Evolutionary conservation across 2,113 vertebrate species (phyloP).

Genomic region (Lagopus muta): DNA sequence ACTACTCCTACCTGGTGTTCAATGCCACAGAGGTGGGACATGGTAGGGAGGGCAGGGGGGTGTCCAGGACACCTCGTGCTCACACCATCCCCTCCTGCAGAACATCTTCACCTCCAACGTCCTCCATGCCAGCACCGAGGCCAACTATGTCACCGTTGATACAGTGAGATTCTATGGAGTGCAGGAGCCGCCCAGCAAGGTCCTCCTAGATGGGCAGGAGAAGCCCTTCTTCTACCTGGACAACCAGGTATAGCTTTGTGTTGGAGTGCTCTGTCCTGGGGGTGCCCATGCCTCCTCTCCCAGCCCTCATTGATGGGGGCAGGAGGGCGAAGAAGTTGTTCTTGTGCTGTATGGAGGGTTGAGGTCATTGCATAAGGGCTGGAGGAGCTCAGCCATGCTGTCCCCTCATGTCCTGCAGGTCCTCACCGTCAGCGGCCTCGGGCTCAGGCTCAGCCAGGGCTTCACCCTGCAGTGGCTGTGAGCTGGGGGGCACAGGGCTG

Average conservation of each 20-base stretch:
- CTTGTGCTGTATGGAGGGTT: rapidly evolving
- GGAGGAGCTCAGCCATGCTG: neutral
- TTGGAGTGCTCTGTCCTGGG: neutral
- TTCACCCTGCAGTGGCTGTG: conserved; percentile 87
- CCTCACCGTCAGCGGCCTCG: conserved; percentile 76
- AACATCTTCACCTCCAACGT: conserved; percentile 83
- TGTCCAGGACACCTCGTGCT: neutral
- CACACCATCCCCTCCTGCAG: conserved; percentile 42
- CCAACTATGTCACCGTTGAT: conserved; percentile 77
- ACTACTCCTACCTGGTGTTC: conserved; percentile 84
- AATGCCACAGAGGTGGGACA: conserved; percentile 77
- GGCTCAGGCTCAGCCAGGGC: conserved; percentile 81
- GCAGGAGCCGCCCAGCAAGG: conserved; percentile 72
- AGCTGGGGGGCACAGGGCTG: rapidly evolving
- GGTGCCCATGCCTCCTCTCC: neutral
- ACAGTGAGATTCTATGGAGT: conserved; percentile 83
- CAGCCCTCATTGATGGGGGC: neutral
- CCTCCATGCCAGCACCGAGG: conserved; percentile 76
- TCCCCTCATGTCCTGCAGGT: conserved; percentile 69
- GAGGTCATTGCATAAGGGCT: neutral
- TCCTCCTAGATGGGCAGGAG: conserved; percentile 83
- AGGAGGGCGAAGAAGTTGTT: neutral
- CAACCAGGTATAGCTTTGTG: conserved; percentile 77
- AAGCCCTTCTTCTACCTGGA: conserved; percentile 79
- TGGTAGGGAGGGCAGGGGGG: neutral